Conservation (phyloP, 2,888 invertebrate species). For the Bombyx huttoni region DNA sequence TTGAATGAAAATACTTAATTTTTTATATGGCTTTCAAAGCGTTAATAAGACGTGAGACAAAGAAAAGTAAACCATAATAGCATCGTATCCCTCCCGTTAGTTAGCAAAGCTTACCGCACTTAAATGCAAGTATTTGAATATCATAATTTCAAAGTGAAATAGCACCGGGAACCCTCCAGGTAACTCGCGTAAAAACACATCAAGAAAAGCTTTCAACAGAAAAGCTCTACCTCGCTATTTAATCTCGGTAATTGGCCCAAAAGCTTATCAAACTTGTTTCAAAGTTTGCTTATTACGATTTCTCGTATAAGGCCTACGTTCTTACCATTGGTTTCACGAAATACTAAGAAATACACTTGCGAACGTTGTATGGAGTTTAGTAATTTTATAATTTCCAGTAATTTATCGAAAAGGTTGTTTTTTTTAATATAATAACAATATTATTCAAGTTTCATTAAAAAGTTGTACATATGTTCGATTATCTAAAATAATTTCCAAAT, state of each 20-base stretch:
- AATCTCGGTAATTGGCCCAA: conserved; percentile 46
- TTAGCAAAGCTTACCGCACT: not conserved
- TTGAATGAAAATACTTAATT: too few relatives aligned
- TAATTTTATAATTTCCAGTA: too few relatives aligned
- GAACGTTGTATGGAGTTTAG: too few relatives aligned
- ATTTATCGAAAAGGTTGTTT: too few relatives aligned
- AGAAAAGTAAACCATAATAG: not conserved
- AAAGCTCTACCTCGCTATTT: conserved; percentile 7
- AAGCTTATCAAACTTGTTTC: conserved; percentile 50
- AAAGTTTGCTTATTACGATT: conserved; percentile 53
- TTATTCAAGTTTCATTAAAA: too few relatives aligned
- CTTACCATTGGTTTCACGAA: not conserved
- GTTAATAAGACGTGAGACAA: too few relatives aligned
- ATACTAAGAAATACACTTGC: not conserved
- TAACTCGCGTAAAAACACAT: conserved; percentile 14
- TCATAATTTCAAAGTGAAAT: not conserved
- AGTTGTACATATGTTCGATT: too few relatives aligned
- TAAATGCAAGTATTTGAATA: not conserved
- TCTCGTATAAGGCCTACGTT: conserved; percentile 22
- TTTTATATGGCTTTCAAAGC: too few relatives aligned
- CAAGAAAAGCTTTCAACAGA: conserved; percentile 18
- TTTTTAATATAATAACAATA: too few relatives aligned
- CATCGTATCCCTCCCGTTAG: not conserved
- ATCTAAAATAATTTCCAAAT: too few relatives aligned
- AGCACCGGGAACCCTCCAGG: not conserved